These are phyloP conservation scores for Schlechtendalia chinensis DNA, from an alignment of 1,140 invertebrate genomes.

Conservation along the genomic window DNA sequence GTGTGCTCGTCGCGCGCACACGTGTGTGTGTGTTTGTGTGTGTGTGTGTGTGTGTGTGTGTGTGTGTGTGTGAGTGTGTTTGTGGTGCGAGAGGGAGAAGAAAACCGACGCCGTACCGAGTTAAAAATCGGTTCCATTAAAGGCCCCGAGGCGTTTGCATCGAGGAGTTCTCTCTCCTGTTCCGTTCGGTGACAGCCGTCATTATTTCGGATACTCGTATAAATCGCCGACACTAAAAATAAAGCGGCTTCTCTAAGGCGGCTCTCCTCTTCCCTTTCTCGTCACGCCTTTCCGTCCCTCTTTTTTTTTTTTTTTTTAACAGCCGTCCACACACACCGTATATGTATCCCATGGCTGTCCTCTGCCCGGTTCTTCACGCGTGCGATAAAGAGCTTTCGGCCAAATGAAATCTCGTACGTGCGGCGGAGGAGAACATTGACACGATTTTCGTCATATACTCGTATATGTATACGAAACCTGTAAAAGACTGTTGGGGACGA, in stretches of 20 bases:
- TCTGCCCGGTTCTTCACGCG: too few relatives aligned
- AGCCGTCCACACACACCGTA: background rate
- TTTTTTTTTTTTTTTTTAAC: too few relatives aligned
- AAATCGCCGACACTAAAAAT: conserved; percentile 45
- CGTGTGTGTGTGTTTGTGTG: too few relatives aligned
- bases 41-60: too few relatives aligned
- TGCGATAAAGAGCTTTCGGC: conserved; percentile 36
- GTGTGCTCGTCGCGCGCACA: too few relatives aligned
- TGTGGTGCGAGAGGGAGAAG: background rate
- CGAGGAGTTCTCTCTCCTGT: conserved; percentile 1
- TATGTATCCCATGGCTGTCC: background rate
- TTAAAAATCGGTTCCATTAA: conserved; percentile 50
- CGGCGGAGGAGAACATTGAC: background rate
- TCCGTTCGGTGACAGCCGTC: conserved; percentile 46
- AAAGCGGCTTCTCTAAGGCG: conserved; percentile 35
- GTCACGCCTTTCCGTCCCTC: background rate
- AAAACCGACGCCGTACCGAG: conserved; percentile 1
- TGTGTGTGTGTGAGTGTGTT: too few relatives aligned
- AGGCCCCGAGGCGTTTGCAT: conserved; percentile 3
- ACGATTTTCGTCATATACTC: too few relatives aligned
- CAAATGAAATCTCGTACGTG: conserved; percentile 32
- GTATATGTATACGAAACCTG: too few relatives aligned
- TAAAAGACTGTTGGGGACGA: too few relatives aligned
- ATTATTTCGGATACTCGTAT: conserved; percentile 49
- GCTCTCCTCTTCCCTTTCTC: background rate